Percentiles rank a stretch among this genome's conserved stretches.
Conservation (phyloP, 2,888 invertebrate species). For the Pycnomerus fuliginosus region DNA sequence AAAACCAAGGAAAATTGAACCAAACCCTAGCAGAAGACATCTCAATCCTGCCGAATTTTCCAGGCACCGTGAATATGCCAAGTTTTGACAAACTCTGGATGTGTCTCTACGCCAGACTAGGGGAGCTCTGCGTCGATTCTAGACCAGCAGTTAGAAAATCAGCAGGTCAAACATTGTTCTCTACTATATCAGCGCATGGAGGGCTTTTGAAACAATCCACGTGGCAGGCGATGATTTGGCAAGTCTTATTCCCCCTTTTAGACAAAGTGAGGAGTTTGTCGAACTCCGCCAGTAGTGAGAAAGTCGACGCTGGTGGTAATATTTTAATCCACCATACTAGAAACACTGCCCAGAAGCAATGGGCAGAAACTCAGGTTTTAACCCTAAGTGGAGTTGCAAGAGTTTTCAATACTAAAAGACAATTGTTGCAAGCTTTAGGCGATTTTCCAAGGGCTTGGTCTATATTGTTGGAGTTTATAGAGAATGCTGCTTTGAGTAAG, state of each 20-base stretch:
- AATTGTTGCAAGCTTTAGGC: constrained; percentile 76
- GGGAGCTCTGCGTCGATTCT: constrained; percentile 90
- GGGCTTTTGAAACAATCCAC: constrained; percentile 81
- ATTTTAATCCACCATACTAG: constrained; percentile 97
- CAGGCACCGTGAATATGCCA: constrained; percentile 79
- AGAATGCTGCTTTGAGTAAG: constrained; percentile 85
- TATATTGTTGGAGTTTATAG: constrained; percentile 88
- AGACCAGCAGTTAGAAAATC: constrained; percentile 96
- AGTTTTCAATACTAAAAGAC: constrained; percentile 88
- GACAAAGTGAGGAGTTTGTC: constrained; percentile 84
- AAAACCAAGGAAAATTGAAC: constrained; percentile 85
- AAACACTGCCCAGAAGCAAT: constrained; percentile 98
- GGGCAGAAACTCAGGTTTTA: constrained; percentile 96
- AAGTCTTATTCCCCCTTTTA: constrained; percentile 91
- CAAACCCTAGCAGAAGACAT: constrained; percentile 71
- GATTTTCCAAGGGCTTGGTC: constrained; percentile 96
- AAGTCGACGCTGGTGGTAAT: constrained; percentile 88
- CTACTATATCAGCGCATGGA: constrained; percentile 95
- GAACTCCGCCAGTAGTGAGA: constrained; percentile 70
- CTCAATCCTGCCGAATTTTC: constrained; percentile 80
- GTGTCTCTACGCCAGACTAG: constrained; percentile 86
- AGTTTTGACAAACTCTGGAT: constrained; percentile 95
- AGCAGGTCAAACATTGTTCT: constrained; percentile 95
- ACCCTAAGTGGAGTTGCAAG: constrained; percentile 90
- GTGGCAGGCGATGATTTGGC: constrained; percentile 94